Evolutionary conservation across 2,888 invertebrate species (phyloP), one percentile per base, ranked within the genome.

Genomic region (Andricus quercusramuli): DNA sequence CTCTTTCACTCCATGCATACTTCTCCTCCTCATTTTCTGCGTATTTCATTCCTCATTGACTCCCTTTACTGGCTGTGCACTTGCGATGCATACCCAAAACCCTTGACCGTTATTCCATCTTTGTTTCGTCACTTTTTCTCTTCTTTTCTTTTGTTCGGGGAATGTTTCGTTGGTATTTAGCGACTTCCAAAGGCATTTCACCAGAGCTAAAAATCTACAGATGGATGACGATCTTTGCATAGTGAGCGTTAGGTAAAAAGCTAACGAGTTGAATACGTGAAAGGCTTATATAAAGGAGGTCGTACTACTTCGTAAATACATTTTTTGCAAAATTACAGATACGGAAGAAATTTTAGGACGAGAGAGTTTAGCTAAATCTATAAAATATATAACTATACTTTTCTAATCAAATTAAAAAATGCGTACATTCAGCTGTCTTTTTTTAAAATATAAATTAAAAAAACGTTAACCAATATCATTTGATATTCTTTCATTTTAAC

Each of bases 141-240:
- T 37, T 37, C 8, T 37, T 37, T 74, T 74, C 11, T 56, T 74
- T 74, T 74, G 56, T 74, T 25, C 51, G n/a, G 56, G 15, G 56
- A 74, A 56, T 56, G 56, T 37, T 32, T 74, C 74, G n/a, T 11
- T 74, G 74, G 74, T 32, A 74, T 74, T 74, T 74, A 74, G n/a
- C 51, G 32, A 74, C 32, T 15, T 74, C 11, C n/a, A 56, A 56
- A 74, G 74, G 56, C n/a, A 74, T 74, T 74, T 74, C 37, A 51
- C 51, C 3, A 20, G 17, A 11, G 51, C 8, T 64, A 56, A 37
- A 74, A 56, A 74, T 74, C 13, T 32, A 59, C 22, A 56, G 56
- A 59, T 32, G 4, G 37, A 22, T n/a, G 32, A 74, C 74, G 37
- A 74, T 74, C 56, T 59, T 37, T 74, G 32, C 51, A 74, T 32